Evolutionary conservation across 2,797 vertebrate genomes (phyloP).

Genomic region (Siniperca undulata): DNA sequence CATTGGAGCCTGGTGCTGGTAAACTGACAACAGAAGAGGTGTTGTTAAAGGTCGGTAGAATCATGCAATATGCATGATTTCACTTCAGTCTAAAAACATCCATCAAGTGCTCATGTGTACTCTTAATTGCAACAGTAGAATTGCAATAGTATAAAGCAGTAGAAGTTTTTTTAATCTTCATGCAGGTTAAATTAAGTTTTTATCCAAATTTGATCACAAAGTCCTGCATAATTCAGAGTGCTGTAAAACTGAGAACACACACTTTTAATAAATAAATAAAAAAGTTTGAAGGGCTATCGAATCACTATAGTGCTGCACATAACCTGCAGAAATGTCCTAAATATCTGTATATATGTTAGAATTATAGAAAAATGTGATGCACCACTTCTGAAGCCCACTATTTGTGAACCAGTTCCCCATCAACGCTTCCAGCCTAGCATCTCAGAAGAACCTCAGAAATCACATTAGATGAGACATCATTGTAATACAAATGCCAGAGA

Average conservation of each 20-base stretch:
- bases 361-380: slow-evolving; percentile 40
- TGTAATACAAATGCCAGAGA: slow-evolving; percentile 21
- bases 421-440: neutral
- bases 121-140: slow-evolving; percentile 39
- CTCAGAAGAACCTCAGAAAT: slow-evolving; percentile 18
- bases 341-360: slow-evolving; percentile 33
- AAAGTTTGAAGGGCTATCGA: slow-evolving; percentile 1
- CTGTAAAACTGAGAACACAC: slow-evolving; percentile 28
- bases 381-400: neutral
- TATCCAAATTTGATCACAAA: slow-evolving; percentile 25
- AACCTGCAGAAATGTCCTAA: slow-evolving; percentile 33
- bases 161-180: slow-evolving; percentile 42
- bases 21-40: slow-evolving; percentile 49
- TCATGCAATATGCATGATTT: slow-evolving; percentile 68
- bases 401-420: slow-evolving; percentile 18
- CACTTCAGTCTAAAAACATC: slow-evolving; percentile 50
- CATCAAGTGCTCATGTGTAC: slow-evolving; percentile 34
- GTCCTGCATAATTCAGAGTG: slow-evolving; percentile 42
- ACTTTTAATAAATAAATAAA: slow-evolving; percentile 20
- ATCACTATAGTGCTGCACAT: slow-evolving; percentile 32
- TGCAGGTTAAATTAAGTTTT: slow-evolving; percentile 62
- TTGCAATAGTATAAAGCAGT: slow-evolving; percentile 31
- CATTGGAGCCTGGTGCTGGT: slow-evolving; percentile 37
- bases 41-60: slow-evolving; percentile 36
- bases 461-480: neutral